Conservation (phyloP, 2,797 vertebrate species). For the Pteropus rufus region DNA sequence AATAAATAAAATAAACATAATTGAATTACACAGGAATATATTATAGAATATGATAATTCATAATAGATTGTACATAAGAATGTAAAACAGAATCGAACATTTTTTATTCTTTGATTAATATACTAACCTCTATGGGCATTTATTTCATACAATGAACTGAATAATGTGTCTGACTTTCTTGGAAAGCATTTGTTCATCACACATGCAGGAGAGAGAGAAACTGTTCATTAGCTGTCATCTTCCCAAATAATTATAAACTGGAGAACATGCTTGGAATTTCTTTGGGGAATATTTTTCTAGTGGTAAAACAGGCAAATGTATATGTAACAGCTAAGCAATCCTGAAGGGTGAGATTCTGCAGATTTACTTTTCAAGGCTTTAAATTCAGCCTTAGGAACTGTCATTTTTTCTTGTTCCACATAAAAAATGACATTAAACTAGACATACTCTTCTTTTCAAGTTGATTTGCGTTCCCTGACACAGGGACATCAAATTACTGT, state of each 20-base stretch:
- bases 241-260: neutral
- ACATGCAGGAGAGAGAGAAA: neutral
- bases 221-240: neutral
- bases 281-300: neutral
- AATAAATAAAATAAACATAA: neutral
- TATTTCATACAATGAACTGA: neutral
- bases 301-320: neutral
- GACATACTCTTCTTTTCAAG: constrained; percentile 62
- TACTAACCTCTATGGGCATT: neutral
- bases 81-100: neutral
- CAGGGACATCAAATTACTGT: constrained; percentile 36
- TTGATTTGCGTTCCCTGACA: constrained; percentile 73
- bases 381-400: neutral
- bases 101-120: constrained; percentile 3
- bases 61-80: neutral
- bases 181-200: neutral
- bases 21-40: neutral
- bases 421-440: constrained; percentile 63
- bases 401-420: constrained; percentile 59
- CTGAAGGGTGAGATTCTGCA: neutral
- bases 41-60: neutral
- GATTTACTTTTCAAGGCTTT: neutral
- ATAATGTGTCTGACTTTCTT: neutral
- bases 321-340: neutral
- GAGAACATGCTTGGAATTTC: neutral